A percentile compares a stretch with the other conserved stretches of the same genome.
Conservation (phyloP, 2,797 vertebrate species). For the Sphenopsis melanotis region DNA sequence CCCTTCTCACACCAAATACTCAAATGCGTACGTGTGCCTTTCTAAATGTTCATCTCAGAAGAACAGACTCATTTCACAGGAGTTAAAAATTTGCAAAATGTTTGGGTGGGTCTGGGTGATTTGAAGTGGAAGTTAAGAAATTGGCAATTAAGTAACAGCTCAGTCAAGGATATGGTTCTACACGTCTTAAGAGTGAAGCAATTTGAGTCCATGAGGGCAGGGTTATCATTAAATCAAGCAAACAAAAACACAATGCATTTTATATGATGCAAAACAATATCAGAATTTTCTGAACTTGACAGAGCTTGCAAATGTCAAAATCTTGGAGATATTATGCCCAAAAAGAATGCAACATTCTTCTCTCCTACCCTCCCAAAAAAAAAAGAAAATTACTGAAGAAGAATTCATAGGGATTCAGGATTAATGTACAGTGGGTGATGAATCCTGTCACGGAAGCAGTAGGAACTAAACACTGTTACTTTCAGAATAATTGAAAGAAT, state of each 20-base stretch:
- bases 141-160: neutral
- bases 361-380: neutral
- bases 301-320: neutral
- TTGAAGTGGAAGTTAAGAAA: neutral
- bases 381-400: neutral
- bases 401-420: neutral
- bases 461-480: neutral
- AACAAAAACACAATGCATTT: neutral
- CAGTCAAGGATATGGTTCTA: neutral
- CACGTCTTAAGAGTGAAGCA: neutral
- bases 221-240: neutral
- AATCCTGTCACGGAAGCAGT: neutral
- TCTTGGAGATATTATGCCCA: neutral
- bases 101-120: neutral
- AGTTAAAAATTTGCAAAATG: neutral
- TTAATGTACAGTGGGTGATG: neutral
- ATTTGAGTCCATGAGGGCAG: neutral
- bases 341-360: neutral
- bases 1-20: neutral
- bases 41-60: neutral
- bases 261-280: neutral
- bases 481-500: neutral
- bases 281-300: neutral
- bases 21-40: accelerated
- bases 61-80: neutral